phyloP scores from a whole-genome alignment of 2,797 vertebrate genomes.

The Arctocebus calabarensis region DNA sequence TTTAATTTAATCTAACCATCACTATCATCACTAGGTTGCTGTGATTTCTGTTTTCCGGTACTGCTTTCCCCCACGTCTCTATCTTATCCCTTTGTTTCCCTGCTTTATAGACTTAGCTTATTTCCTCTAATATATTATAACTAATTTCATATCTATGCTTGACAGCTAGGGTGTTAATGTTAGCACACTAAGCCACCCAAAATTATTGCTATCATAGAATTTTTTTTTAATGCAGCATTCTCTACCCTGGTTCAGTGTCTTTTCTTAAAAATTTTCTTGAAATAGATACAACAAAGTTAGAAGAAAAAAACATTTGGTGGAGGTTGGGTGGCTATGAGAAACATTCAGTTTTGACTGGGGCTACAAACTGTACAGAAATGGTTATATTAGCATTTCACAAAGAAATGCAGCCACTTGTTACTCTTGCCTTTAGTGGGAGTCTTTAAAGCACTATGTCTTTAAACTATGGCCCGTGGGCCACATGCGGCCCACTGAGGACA shows the following conservation, averaged over 20 bases:
- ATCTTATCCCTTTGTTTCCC: neutral
- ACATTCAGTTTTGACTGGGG: neutral
- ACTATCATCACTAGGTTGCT: neutral
- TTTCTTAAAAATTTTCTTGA: constrained; percentile 32
- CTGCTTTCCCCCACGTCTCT: neutral
- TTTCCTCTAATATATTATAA: neutral
- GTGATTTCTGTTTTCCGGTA: neutral
- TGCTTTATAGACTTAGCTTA: neutral
- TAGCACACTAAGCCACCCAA: neutral
- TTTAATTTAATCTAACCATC: neutral
- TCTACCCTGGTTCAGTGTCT: neutral
- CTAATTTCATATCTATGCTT: neutral
- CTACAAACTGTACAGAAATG: neutral
- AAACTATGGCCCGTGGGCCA: no score
- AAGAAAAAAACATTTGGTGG: neutral
- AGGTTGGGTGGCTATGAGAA: neutral
- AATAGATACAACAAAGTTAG: constrained; percentile 23
- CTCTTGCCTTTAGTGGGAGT: neutral
- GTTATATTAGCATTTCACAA: neutral
- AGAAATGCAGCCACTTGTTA: neutral
- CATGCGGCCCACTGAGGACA: no score
- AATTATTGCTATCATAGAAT: neutral
- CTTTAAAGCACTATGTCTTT: no score
- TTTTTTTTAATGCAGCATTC: neutral
- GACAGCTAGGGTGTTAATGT: neutral